Evolutionary conservation across 2,113 vertebrate genomes (phyloP), one percentile per base, ranked within the genome.

Genomic region (Epinephelus fuscoguttatus): DNA sequence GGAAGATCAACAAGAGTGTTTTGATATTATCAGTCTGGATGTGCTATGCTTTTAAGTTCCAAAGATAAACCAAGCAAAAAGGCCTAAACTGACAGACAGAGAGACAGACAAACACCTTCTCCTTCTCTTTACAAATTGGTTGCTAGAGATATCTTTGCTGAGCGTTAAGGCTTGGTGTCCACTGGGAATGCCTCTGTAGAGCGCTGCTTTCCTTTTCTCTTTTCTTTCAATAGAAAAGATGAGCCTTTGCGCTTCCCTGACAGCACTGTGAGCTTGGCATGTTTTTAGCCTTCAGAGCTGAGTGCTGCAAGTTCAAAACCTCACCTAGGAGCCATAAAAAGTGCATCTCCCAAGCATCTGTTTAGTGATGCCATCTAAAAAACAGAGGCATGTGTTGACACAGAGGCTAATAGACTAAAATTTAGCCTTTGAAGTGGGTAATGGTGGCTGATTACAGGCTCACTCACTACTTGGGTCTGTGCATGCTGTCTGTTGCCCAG

Each of bases 51-150:
- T 79, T 53, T 73, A 8, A 61, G 75, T 56, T 40, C 33, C 11
- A 14, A 72, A 40, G 30, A 40, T 25, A 52, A 52, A 59, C 52
- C 55, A 10, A 80, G 52, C 14, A 59, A 30, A 49, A 55, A 62
- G 25, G 70, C 6, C 19, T 23, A 55, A 85, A 72, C 68, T 59
- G 80, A 87, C 72, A 78, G 72, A 80, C 71, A 81, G 70, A 76
- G 40, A 81, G 59, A 70, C 37, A 80, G 70, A 85, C 85, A 85
- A 78, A 85, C 80, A 47, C 33, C 68, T 76, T 60, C 27, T 88
- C 30, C 60, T 18, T 60, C 68, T 84, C 68, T 82, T 75, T 74
- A 91, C 87, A 91, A 92, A 90, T 88, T 91, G 87, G 86, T 75
- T 84, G 76, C 84, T 60, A 17, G 77, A 84, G 66, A 81, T 75